Base-by-base conservation (phyloP, 2,113 vertebrate species). In the Pogona vitticeps region DNA sequence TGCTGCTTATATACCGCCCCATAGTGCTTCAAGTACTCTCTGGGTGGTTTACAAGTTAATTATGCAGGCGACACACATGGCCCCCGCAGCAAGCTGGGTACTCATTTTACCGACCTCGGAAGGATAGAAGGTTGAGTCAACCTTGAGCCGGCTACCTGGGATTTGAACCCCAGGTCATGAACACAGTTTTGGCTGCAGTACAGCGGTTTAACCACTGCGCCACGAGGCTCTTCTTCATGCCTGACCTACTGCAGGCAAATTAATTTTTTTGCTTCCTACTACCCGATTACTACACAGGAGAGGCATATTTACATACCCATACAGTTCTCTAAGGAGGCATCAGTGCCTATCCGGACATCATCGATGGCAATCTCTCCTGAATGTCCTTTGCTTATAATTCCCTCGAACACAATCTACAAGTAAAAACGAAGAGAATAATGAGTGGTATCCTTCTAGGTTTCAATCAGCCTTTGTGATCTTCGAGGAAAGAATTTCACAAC, bases 321-420 rank as follows among this genome's bases (percentile, higher is more conserved):
- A 86, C 98, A 99, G 92, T 97, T 97, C 91, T 98, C 98, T 96
- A 98, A 95, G 0, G 98, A 97, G 63, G 98, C 95, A 73, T 97
- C 98, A 0, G 96, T 97, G 96, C 97, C 98, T 58, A 99, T 97
- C 92, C 97, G 97, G 90, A 99, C 98, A 96, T 99, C 98, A 91
- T 99, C 98, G 9, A 99, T 97, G 92, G 98, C 97, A 52, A 99
- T 98, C 93, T 98, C 97, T 91, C 98, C 98, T 0, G 95, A 92
- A 83, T 95, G 97, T 31, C 97, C 96, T 1, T 94, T 97, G 71
- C 97, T 98, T 91, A 99, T 98, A 79, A 98, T 97, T 0, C 98
- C 98, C 85, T 99, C 98, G 38, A 99, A 98, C 91, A 99, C 98
- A 88, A 99, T 98, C 99, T 99, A 85, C 28, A 88, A 91, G 77